Conservation (phyloP, 1,140 invertebrate genomes). For the Adoxophyes honmai region DNA sequence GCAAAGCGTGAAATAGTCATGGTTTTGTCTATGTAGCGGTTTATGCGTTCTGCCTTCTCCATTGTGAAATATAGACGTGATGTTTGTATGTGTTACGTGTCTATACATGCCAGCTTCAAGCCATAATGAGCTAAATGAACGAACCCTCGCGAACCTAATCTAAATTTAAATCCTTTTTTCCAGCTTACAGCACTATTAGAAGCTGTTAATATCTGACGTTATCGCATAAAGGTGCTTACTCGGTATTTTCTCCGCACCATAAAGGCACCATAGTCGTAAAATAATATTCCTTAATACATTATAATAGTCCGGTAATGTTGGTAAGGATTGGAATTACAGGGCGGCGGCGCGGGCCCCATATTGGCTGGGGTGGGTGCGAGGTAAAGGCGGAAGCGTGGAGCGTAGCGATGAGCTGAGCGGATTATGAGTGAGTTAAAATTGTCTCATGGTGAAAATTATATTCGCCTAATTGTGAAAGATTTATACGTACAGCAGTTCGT, state of each 20-base stretch:
- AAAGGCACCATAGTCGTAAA: slow-evolving; percentile 56
- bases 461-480: too few relatives aligned
- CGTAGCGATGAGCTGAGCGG: too few relatives aligned
- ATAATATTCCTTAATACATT: slow-evolving; percentile 77
- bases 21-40: too few relatives aligned
- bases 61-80: too few relatives aligned
- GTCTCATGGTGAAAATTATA: too few relatives aligned
- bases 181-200: background rate
- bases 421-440: background rate
- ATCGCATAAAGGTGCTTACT: slow-evolving; percentile 39
- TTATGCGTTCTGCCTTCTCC: too few relatives aligned
- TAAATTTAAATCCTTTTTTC: background rate
- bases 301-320: slow-evolving; percentile 75
- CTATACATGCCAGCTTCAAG: too few relatives aligned
- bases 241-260: slow-evolving; percentile 57
- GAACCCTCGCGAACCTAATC: background rate
- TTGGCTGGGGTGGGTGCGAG: slow-evolving; percentile 31
- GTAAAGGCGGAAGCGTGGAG: slow-evolving; percentile 18
- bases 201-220: slow-evolving; percentile 17
- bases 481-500: too few relatives aligned
- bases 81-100: too few relatives aligned
- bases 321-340: slow-evolving; percentile 75
- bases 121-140: too few relatives aligned
- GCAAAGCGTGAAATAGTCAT: too few relatives aligned
- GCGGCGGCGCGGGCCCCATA: slow-evolving; percentile 57